phyloP scores from a whole-genome alignment of 2,113 vertebrate species.

The Emydura subglobosa region DNA sequence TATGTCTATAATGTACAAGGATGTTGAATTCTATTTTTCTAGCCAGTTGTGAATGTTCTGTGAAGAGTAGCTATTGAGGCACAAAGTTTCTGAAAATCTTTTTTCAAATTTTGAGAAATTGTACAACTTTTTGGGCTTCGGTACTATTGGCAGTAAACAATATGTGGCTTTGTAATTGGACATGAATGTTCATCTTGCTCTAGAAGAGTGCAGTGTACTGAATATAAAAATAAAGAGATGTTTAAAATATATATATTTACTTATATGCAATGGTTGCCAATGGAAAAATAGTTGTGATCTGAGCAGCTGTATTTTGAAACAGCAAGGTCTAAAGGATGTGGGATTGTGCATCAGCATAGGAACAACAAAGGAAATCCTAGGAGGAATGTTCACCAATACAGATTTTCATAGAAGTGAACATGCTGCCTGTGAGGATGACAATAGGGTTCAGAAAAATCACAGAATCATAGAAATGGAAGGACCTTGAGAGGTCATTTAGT shows the following conservation, averaged over 20 bases:
- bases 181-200: conserved; percentile 22
- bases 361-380: background rate
- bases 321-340: background rate
- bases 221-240: conserved; percentile 67
- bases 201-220: conserved; percentile 19
- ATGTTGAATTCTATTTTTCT: conserved; percentile 19
- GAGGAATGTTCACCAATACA: background rate
- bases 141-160: background rate
- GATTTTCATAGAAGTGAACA: background rate
- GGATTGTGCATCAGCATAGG: background rate
- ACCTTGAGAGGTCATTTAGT: background rate
- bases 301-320: background rate
- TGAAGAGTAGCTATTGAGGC: conserved; percentile 37
- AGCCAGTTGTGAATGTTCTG: conserved; percentile 31
- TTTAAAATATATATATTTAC: conserved; percentile 24
- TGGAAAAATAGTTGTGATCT: background rate
- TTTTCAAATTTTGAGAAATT: conserved; percentile 30
- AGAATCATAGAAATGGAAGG: background rate
- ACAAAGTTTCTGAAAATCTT: conserved; percentile 36
- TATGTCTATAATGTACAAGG: conserved; percentile 2
- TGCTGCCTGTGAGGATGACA: background rate
- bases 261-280: background rate
- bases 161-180: conserved; percentile 12
- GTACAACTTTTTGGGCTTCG: background rate
- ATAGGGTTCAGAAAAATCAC: background rate